Conservation (phyloP, 2,888 invertebrate genomes). For the Rosalia funebris region DNA sequence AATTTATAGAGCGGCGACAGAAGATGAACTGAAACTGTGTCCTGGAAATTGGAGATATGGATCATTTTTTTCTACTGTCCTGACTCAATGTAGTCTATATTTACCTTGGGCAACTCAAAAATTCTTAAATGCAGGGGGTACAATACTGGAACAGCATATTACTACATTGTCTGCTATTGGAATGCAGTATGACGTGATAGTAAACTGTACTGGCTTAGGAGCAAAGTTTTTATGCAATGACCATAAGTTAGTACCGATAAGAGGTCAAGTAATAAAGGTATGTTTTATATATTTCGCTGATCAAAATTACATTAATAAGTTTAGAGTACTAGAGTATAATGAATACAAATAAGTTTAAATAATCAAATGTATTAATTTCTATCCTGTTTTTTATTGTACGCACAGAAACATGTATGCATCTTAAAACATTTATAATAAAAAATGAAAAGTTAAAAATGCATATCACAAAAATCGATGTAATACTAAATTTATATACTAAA, state of each 20-base stretch:
- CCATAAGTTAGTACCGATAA: constrained; percentile 77
- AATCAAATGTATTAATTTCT: too few relatives aligned
- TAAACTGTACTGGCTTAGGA: constrained; percentile 90
- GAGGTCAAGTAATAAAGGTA: constrained; percentile 78
- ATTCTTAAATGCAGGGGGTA: constrained; percentile 72
- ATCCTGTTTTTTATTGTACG: too few relatives aligned
- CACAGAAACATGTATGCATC: too few relatives aligned
- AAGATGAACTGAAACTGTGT: constrained; percentile 78
- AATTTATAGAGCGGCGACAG: constrained; percentile 75
- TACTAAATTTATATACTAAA: too few relatives aligned
- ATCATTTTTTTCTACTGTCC: constrained; percentile 80
- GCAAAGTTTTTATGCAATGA: constrained; percentile 82
- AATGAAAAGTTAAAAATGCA: too few relatives aligned
- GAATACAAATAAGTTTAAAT: too few relatives aligned
- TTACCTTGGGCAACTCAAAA: constrained; percentile 81
- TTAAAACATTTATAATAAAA: too few relatives aligned
- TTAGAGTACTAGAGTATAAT: too few relatives aligned
- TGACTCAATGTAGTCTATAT: constrained; percentile 78
- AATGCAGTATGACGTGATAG: constrained; percentile 73
- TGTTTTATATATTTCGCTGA: not conserved
- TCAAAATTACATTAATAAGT: too few relatives aligned
- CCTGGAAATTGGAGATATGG: constrained; percentile 85
- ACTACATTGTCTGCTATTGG: constrained; percentile 71
- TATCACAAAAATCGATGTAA: too few relatives aligned
- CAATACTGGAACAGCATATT: constrained; percentile 69